These are phyloP conservation scores for Sesamia nonagrioides DNA, from an alignment of 1,140 invertebrate species.

Conservation along the genomic window DNA sequence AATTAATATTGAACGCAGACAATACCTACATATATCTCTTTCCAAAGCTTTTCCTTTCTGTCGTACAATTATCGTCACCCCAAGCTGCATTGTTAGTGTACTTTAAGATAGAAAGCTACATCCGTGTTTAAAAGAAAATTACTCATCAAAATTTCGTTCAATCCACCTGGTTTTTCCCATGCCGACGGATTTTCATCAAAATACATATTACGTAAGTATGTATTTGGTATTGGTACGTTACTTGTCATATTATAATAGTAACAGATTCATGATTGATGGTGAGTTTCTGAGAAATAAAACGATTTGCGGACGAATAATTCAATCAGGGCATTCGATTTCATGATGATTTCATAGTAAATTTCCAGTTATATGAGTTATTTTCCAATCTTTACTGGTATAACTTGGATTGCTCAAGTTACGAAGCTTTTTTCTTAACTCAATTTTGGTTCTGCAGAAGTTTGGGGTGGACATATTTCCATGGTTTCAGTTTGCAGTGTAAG, in stretches of 20 bases:
- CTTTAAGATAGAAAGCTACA: slow-evolving; percentile 34
- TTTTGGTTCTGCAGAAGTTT: slow-evolving; percentile 8
- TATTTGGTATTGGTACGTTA: slow-evolving; percentile 19
- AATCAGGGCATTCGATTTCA: slow-evolving; percentile 40
- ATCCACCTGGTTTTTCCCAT: slow-evolving; percentile 22
- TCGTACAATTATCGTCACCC: neutral
- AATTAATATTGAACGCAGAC: neutral
- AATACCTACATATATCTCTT: neutral
- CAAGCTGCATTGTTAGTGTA: slow-evolving; percentile 3
- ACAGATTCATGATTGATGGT: slow-evolving; percentile 39
- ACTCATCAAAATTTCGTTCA: slow-evolving; percentile 21
- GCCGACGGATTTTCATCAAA: slow-evolving; percentile 17
- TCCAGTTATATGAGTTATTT: slow-evolving; percentile 39
- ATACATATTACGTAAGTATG: slow-evolving; percentile 30
- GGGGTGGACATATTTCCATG: slow-evolving; percentile 15
- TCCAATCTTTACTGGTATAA: slow-evolving; percentile 28
- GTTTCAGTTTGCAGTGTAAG: slow-evolving; percentile 11
- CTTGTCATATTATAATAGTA: slow-evolving; percentile 36
- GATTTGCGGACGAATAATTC: slow-evolving; percentile 36
- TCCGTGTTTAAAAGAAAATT: slow-evolving; percentile 27
- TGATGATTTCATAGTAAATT: slow-evolving; percentile 44
- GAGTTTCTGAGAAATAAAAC: slow-evolving; percentile 28
- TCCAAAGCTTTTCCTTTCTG: slow-evolving; percentile 9
- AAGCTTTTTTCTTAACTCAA: slow-evolving; percentile 31
- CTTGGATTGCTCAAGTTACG: slow-evolving; percentile 36